Evolutionary conservation across 2,113 vertebrate genomes (phyloP).

Genomic region (Saimiri boliviensis): DNA sequence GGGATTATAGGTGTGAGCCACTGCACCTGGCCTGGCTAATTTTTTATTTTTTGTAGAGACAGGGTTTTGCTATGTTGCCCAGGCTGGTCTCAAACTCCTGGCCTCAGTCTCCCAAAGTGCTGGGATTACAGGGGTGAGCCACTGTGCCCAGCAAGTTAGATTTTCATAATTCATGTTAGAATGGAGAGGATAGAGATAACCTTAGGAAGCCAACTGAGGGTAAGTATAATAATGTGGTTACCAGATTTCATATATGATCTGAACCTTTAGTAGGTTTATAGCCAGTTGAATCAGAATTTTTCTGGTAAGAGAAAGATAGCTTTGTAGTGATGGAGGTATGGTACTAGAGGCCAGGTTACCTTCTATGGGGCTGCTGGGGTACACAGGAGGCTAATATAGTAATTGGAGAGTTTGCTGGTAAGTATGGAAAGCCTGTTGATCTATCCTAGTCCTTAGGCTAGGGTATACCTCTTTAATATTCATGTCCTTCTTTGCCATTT

Average conservation of each 20-base stretch:
- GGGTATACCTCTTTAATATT: background rate
- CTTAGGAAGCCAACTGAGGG: background rate
- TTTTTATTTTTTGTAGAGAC: no score
- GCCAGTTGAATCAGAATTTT: background rate
- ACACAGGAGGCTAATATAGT: background rate
- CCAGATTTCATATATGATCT: background rate
- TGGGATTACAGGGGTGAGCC: no score
- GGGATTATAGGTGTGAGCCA: no score
- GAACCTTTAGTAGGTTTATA: constrained; percentile 31
- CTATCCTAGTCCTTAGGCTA: background rate
- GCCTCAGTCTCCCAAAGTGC: no score
- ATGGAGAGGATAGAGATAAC: background rate
- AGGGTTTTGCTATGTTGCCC: no score
- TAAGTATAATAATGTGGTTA: background rate
- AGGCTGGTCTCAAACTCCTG: no score
- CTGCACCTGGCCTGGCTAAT: no score
- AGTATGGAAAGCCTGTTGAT: background rate
- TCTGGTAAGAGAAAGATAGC: background rate
- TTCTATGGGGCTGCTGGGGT: background rate
- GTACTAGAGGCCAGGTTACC: background rate
- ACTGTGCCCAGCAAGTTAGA: no score
- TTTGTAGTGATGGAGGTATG: constrained; percentile 19
- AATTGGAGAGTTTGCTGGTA: background rate
- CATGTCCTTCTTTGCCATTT: background rate
- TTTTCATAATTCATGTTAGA: background rate